Conservation (phyloP, 2,113 vertebrate genomes). For the Odocoileus virginianus region DNA sequence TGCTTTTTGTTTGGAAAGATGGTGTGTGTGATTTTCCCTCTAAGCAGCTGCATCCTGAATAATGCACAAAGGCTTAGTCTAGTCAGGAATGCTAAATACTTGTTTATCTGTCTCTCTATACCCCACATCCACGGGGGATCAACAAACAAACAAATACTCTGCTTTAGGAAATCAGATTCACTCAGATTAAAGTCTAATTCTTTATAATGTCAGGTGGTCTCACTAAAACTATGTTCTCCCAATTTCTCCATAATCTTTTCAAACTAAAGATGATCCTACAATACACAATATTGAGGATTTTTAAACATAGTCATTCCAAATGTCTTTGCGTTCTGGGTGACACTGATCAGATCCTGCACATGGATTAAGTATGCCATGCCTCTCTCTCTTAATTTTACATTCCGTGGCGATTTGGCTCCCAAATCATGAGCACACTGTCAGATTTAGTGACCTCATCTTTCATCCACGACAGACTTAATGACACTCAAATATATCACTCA, state of each 20-base stretch:
- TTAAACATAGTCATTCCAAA: background rate
- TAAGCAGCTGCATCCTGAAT: slow-evolving; percentile 46
- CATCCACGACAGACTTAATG: slow-evolving; percentile 60
- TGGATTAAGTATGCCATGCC: background rate
- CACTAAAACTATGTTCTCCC: slow-evolving; percentile 1
- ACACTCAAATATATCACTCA: slow-evolving; percentile 66
- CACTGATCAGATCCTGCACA: background rate
- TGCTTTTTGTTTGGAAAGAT: slow-evolving; percentile 9
- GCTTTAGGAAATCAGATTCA: slow-evolving; percentile 42
- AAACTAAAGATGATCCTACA: background rate
- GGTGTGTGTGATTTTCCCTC: slow-evolving; percentile 19
- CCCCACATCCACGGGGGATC: background rate
- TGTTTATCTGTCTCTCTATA: slow-evolving; percentile 56
- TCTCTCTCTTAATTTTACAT: slow-evolving; percentile 46
- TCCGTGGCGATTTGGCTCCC: slow-evolving; percentile 31
- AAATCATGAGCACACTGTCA: slow-evolving; percentile 60
- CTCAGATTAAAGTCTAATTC: slow-evolving; percentile 23
- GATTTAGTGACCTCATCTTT: slow-evolving; percentile 71
- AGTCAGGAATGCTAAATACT: slow-evolving; percentile 47
- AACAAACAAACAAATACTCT: slow-evolving; percentile 18
- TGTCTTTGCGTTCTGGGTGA: background rate
- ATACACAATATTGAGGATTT: background rate
- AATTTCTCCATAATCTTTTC: background rate
- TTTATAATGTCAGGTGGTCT: slow-evolving; percentile 16
- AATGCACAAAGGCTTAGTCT: slow-evolving; percentile 54